Conservation (phyloP, 2,797 vertebrate genomes). For the Mionectes olivaceus region DNA sequence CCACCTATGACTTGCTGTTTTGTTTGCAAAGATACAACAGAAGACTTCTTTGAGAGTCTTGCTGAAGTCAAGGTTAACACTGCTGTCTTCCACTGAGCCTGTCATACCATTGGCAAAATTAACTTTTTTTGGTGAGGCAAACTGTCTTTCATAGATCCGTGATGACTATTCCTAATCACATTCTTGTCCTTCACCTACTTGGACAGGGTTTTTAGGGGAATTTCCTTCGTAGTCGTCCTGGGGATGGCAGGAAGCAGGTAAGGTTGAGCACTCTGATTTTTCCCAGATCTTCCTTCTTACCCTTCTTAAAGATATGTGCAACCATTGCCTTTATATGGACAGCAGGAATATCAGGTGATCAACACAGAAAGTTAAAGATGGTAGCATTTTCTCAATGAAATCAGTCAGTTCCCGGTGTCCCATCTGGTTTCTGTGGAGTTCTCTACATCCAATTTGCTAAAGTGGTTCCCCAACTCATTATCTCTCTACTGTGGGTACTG, state of each 20-base stretch:
- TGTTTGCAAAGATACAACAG: not conserved
- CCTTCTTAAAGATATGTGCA: not conserved
- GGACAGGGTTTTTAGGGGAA: not conserved
- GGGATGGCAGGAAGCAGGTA: not conserved
- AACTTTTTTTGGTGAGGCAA: not conserved
- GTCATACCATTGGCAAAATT: not conserved
- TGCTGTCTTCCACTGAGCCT: not conserved
- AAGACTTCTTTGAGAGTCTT: not conserved
- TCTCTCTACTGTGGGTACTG: not conserved
- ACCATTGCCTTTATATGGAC: not conserved
- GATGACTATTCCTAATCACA: not conserved
- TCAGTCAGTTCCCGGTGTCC: not conserved
- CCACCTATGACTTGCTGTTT: not conserved
- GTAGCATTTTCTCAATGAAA: not conserved
- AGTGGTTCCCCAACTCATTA: not conserved
- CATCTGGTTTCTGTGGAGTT: not conserved
- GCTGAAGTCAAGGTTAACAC: not conserved
- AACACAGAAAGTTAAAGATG: not conserved
- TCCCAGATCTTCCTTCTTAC: not conserved
- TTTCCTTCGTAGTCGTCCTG: not conserved
- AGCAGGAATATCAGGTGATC: not conserved
- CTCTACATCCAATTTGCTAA: not conserved
- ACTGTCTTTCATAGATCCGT: not conserved
- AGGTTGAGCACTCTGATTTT: not conserved
- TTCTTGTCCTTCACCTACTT: not conserved